Evolutionary conservation across 2,888 invertebrate species (phyloP), one percentile per base, ranked within the genome.

Genomic region (Monochamus alternatus): DNA sequence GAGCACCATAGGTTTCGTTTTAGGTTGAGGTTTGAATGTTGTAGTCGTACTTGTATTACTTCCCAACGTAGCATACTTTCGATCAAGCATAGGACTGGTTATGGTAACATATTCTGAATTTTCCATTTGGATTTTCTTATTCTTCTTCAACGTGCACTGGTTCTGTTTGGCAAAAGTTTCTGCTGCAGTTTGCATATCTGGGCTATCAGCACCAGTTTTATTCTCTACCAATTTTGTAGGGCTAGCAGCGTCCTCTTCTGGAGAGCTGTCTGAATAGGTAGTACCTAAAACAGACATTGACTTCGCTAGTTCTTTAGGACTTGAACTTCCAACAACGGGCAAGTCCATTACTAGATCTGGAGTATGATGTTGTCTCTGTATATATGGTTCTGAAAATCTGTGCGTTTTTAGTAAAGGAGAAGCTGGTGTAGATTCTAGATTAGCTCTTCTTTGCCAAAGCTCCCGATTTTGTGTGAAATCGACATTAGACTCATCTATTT

Each of bases 261-360:
- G 87, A 1, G 87, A 84, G 8, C 87, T 87, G 59, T 88, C 88
- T 9, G 87, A 85, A n/a, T 86, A 86, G 8, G 87, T 86, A 79
- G 88, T 89, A 14, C 87, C 84, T 60, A 84, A 81, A 52, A 84
- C 83, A 64, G 84, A 84, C 47, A 86, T 84, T 1, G 87, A 84
- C 75, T 88, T 88, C 58, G 90, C 89, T 12, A 84, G 82, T 68
- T 88, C 87, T 75, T 89, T 88, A 2, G 87, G 87, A 81, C 87
- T 88, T 22, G 86, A 86, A 70, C 84, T 86, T 30, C 86, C 90
- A 80, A 87, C 89, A 80, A 93, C 89, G n/a, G 96, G 96, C 82
- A 96, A 89, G 89, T 95, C 96, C 93, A 95, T 94, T 80, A 96
- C 96, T 75, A 96, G 90, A 89, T 96, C 96, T 2, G 96, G 96